These are phyloP conservation scores for Brachionus sp. DNA, from an alignment of 1,140 invertebrate genomes.

Conservation along the genomic window DNA sequence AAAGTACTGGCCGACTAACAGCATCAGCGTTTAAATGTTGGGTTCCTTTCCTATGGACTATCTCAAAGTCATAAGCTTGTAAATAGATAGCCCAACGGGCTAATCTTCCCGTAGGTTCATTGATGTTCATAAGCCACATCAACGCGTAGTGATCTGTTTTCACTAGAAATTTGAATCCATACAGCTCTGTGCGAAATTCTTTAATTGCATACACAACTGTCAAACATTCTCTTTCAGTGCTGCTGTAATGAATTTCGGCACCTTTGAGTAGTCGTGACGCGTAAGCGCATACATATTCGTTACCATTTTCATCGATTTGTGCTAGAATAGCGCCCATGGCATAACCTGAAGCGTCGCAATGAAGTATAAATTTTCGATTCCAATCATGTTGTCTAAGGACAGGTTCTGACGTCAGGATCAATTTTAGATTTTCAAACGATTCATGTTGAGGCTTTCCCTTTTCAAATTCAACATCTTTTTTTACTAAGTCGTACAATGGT, in stretches of 20 bases:
- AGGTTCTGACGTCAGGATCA: too few relatives aligned
- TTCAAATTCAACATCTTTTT: conserved; percentile 52
- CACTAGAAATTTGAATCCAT: neutral
- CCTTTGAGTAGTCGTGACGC: conserved; percentile 56
- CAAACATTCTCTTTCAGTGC: conserved; percentile 55
- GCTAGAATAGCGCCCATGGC: too few relatives aligned
- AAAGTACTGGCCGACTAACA: too few relatives aligned
- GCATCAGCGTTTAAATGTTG: too few relatives aligned
- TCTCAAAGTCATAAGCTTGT: conserved; percentile 48
- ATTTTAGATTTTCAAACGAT: too few relatives aligned
- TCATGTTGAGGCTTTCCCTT: conserved; percentile 48
- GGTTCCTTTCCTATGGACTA: too few relatives aligned
- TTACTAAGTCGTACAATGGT: conserved; percentile 55
- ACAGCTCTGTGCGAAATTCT: neutral
- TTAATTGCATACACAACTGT: too few relatives aligned
- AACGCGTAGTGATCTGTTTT: conserved; percentile 4
- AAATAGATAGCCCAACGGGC: conserved; percentile 50
- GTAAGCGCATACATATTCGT: neutral
- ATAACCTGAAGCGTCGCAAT: too few relatives aligned
- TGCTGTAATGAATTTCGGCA: conserved; percentile 59
- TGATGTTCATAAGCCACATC: neutral
- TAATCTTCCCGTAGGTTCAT: conserved; percentile 48
- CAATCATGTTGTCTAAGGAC: too few relatives aligned
- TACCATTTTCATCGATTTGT: conserved; percentile 5
- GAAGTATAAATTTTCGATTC: too few relatives aligned